These are phyloP conservation scores for Myotis daubentonii DNA, from an alignment of 2,797 vertebrate genomes.

Conservation along the genomic window DNA sequence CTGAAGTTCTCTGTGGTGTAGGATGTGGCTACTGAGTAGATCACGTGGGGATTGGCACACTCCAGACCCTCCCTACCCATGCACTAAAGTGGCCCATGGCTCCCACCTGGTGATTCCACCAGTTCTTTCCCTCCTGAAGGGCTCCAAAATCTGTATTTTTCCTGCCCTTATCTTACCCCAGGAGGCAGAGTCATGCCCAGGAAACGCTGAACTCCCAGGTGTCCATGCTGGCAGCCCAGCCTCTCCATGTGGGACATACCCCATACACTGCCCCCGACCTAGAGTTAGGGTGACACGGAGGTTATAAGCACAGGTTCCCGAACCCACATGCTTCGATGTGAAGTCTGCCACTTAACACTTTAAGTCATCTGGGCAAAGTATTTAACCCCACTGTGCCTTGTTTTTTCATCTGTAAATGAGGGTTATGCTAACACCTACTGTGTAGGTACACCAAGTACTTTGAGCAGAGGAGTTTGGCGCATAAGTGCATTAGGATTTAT, in stretches of 20 bases:
- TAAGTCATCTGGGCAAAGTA: background rate
- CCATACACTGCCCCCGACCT: background rate
- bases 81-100: background rate
- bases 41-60: fast-evolving
- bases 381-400: background rate
- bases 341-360: background rate
- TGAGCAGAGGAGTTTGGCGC: background rate
- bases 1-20: background rate
- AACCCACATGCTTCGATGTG: fast-evolving
- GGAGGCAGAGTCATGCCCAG: background rate
- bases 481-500: background rate
- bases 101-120: background rate
- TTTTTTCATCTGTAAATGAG: background rate
- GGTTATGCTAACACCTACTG: fast-evolving
- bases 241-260: background rate
- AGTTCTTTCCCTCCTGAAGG: background rate
- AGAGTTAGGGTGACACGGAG: background rate
- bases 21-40: background rate
- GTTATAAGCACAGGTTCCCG: background rate
- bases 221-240: fast-evolving
- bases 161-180: background rate
- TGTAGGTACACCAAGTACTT: background rate
- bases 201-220: background rate
- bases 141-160: background rate
- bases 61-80: no score